Evolutionary conservation across 2,888 invertebrate genomes (phyloP), one percentile per base, ranked within the genome.

Genomic region (Synanthedon vespiformis): DNA sequence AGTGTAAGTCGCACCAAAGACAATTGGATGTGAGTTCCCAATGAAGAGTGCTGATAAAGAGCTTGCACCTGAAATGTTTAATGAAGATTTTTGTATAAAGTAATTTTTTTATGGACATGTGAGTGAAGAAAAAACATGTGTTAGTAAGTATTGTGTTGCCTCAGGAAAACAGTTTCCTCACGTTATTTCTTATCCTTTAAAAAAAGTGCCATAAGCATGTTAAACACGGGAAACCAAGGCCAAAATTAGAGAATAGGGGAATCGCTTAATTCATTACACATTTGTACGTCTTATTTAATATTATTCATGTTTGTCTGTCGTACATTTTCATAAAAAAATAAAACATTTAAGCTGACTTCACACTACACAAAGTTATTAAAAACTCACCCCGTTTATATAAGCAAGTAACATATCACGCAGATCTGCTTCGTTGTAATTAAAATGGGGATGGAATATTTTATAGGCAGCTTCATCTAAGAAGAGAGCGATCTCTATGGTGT

Each of bases 381-480:
- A 59, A 79, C 86, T 88, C 83, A 92, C 92, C 61, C 92, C 93
- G 72, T 94, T 94, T 61, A 94, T 88, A 63, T 94, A 94, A 11
- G 93, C 94, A 53, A 94, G 72, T n/a, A 94, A 76, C 92, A 94
- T 92, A 67, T 94, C 92, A 40, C 90, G 84, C 49, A 94, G 74
- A 64, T 91, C 90, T 11, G 81, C 82, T 56, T 93, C 92, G 65
- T 92, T 89, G 60, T 90, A 85, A 58, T 90, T 88, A 57, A 93
- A 88, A 67, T 90, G 92, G 0, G 93, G 92, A 12, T 90, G 79
- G 71, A 94, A 94, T 40, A 91, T 88, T 65, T 89, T 90, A 66
- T 93, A 94, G 0, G 90, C 94, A 1, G 92, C 89, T 68, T 92
- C 91, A 65, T 94, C 94, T 61, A 94, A 89, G 72, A 94, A 94